phyloP scores from a whole-genome alignment of 2,113 vertebrate species.

The Pao palembangensis region DNA sequence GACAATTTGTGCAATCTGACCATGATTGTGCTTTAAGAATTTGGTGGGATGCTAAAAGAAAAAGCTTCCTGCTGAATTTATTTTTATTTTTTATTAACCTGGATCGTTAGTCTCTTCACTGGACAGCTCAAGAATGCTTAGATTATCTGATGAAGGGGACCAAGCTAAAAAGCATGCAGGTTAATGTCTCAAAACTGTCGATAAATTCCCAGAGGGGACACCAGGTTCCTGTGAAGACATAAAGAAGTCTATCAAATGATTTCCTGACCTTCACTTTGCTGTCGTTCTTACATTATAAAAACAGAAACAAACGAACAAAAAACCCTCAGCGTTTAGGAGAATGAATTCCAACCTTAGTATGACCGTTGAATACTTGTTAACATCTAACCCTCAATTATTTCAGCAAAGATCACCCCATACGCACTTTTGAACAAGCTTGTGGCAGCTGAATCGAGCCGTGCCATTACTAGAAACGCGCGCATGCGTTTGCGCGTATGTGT shows the following conservation, averaged over 20 bases:
- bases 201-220: slow-evolving; percentile 3
- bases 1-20: not conserved
- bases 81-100: no score
- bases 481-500: not conserved
- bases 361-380: slow-evolving; percentile 14
- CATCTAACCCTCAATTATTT: slow-evolving; percentile 5
- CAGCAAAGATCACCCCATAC: slow-evolving; percentile 1
- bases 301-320: no score
- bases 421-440: slow-evolving; percentile 14
- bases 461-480: slow-evolving; percentile 2
- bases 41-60: not conserved
- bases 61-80: no score
- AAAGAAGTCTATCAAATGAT: slow-evolving; percentile 1
- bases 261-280: slow-evolving; percentile 14
- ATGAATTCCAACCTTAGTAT: not conserved
- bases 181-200: no score
- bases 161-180: no score
- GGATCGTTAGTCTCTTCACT: no score
- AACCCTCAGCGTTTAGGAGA: not conserved
- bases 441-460: slow-evolving; percentile 16
- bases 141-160: no score
- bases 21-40: not conserved
- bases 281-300: not conserved
- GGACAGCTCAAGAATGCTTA: no score
- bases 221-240: slow-evolving; percentile 2